Conservation (phyloP, 1,140 invertebrate genomes). For the Heliconius nattereri region DNA sequence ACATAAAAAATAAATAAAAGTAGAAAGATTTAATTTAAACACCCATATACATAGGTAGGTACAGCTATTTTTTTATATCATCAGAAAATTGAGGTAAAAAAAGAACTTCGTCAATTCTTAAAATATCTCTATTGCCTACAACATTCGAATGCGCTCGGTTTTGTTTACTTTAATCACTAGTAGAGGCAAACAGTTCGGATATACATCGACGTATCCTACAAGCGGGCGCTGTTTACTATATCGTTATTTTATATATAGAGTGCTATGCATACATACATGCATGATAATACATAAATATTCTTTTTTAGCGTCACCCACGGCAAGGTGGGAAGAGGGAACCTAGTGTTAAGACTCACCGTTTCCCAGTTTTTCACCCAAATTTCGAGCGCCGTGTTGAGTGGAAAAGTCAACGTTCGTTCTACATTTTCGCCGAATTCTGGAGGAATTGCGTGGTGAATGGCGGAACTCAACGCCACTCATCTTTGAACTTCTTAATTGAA, state of each 20-base stretch:
- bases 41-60: no score
- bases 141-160: constrained; percentile 26
- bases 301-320: neutral
- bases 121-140: constrained; percentile 26
- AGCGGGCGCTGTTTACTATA: constrained; percentile 17
- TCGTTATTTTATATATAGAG: constrained; percentile 18
- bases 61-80: no score
- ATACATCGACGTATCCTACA: constrained; percentile 22
- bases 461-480: no score
- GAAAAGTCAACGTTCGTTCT: no score
- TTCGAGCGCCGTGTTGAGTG: no score
- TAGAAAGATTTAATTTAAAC: no score
- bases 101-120: constrained; percentile 11
- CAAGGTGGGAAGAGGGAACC: no score
- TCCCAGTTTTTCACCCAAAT: no score
- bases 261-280: neutral
- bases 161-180: constrained; percentile 31
- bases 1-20: no score
- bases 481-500: neutral
- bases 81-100: neutral
- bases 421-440: no score
- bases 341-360: no score
- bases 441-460: no score
- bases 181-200: constrained; percentile 28
- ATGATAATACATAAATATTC: neutral